Base-by-base conservation (phyloP, 30 jellyfish, hydroid and myxozoan genomes). In the Aurelia coerulea region DNA sequence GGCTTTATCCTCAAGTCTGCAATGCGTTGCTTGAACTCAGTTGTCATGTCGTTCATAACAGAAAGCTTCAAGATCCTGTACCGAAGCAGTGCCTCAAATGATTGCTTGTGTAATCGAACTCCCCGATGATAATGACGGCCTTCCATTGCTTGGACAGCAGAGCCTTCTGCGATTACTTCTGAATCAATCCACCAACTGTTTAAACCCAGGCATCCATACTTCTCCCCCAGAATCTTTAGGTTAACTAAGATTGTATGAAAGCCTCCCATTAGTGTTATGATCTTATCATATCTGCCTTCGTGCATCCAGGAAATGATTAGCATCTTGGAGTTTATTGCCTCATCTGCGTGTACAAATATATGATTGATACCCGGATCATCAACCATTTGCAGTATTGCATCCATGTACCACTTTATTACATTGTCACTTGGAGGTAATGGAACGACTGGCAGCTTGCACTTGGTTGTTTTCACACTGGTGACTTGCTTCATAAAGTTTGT, bases 61-160 rank as follows among this genome's bases (percentile, higher is more conserved):
- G 85, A 74, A 10, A 74, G 85, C 70, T 74, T 74, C 56, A 74
- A 74, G 85, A 78, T 78, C 78, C 65, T 78, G 65, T 78, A 62
- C 67, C 88, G 88, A 78, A 78, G 88, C 78, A 79, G 90, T 37
- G 81, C 81, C 70, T 79, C 72, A 79, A 79, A 79, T 62, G 81
- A 63, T 67, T 79, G 78, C 78, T 78, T 78, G 78, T 78, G 88
- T n/a, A 62, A 49, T 59, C 88, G 78, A 35, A 81, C 29, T 17
- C 91, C 65, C 53, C 91, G 65, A 54, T 50, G 84, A 33, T 66
- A 81, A 35, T 69, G 91, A 33, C 77, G 84, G 76, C 91, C 91
- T 69, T 81, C 91, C 84, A 81, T 46, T 66, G 91, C 91, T 70
- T 81, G 91, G 77, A 50, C 78, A 68, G 91, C 91, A 81, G 84